Percentiles rank a stretch among this genome's conserved stretches.
phyloP scores from a whole-genome alignment of 2,113 vertebrate species.

The Corythoichthys haematopterus region DNA sequence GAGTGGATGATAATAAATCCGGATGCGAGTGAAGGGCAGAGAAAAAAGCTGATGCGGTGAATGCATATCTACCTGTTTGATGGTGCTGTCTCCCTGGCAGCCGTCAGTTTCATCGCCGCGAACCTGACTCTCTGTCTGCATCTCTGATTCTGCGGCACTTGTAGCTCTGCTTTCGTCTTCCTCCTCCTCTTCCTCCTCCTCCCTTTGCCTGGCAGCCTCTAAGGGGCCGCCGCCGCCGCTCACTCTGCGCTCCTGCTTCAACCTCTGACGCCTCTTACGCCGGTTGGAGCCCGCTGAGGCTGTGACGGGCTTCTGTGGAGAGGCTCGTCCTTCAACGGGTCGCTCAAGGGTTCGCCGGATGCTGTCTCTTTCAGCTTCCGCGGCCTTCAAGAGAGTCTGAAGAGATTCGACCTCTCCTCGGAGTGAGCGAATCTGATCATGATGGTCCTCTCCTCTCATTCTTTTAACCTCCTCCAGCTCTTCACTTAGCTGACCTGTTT shows the following conservation, averaged over 20 bases:
- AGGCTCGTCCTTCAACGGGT: constrained; percentile 46
- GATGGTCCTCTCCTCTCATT: constrained; percentile 44
- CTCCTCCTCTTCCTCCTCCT: constrained; percentile 40
- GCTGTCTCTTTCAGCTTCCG: constrained; percentile 45
- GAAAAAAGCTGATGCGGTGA: constrained; percentile 5
- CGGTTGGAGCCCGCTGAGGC: constrained; percentile 53
- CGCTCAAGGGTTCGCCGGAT: constrained; percentile 39
- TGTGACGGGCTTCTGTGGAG: constrained; percentile 20
- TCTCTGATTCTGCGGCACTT: constrained; percentile 61
- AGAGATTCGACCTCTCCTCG: constrained; percentile 50
- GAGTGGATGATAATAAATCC: constrained; percentile 21
- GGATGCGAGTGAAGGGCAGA: constrained; percentile 12
- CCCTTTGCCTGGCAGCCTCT: constrained; percentile 48
- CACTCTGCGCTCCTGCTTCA: constrained; percentile 61
- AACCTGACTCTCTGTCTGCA: constrained; percentile 56
- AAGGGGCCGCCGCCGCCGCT: constrained; percentile 16
- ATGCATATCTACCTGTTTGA: constrained; percentile 50
- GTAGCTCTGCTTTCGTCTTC: constrained; percentile 51
- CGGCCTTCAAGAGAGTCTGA: constrained; percentile 45
- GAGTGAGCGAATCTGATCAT: constrained; percentile 53
- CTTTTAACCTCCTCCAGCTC: constrained; percentile 63
- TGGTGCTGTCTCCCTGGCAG: constrained; percentile 44
- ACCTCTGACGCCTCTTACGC: constrained; percentile 79
- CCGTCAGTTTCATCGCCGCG: constrained; percentile 44
- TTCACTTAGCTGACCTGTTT: constrained; percentile 71